These are phyloP conservation scores for Sebastes iracundus DNA, from an alignment of 2,797 vertebrate genomes.

Conservation along the genomic window DNA sequence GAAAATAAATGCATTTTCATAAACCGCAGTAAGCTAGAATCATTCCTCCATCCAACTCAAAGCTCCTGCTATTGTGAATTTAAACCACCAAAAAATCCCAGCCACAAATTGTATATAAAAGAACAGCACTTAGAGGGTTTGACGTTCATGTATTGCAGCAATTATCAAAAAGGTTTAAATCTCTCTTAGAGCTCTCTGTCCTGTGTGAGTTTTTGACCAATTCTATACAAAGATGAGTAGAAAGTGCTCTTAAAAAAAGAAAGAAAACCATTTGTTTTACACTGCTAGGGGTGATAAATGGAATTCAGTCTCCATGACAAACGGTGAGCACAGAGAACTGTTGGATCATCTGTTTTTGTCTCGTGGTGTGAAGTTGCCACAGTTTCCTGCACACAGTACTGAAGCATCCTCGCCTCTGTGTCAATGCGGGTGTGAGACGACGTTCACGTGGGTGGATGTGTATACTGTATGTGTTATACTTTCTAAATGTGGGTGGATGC, in stretches of 20 bases:
- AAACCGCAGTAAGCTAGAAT: constrained; percentile 2
- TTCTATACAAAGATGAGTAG: not conserved
- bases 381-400: constrained; percentile 42
- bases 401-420: constrained; percentile 19
- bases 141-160: not conserved
- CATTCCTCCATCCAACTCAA: not conserved
- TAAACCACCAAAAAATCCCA: not conserved
- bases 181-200: not conserved
- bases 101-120: not conserved
- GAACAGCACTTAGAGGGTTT: not conserved
- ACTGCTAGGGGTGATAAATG: constrained; percentile 47
- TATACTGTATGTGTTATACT: not conserved
- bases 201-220: not conserved
- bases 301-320: constrained; percentile 59
- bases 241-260: constrained; percentile 1
- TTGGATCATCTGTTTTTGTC: constrained; percentile 51
- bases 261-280: constrained; percentile 25
- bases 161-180: not conserved
- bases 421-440: not conserved
- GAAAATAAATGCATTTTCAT: constrained; percentile 27
- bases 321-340: constrained; percentile 45
- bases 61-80: not conserved
- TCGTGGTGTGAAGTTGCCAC: constrained; percentile 44
- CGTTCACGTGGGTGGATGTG: not conserved
- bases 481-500: not conserved